Evolutionary conservation across 2,888 invertebrate species (phyloP), one percentile per base, ranked within the genome.

Genomic region (Baccha elongata): DNA sequence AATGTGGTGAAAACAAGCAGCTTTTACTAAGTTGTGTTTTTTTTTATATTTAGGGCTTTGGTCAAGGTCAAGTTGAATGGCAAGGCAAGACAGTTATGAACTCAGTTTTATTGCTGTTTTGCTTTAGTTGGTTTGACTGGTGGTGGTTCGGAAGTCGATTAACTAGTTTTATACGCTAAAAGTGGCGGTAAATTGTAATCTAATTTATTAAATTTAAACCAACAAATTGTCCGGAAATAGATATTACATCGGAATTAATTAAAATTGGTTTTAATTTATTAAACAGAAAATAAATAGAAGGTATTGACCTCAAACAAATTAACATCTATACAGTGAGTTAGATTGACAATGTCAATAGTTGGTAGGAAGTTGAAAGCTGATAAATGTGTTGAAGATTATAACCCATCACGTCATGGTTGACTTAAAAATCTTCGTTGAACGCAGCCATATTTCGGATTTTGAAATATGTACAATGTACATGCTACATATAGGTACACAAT

Each of bases 271-370:
- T 35, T 32, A 53, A 11, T 35, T n/a, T n/a, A 53, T 5, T 37
- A 21, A 23, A 23, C 17, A 1, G 4, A 35, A 29, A 11, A 26
- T 26, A 26, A 15, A 1, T 53, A 19, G 53, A 35, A 35, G 53
- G 21, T 53, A 53, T 81, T 86, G 86, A 86, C 78, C 86, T 83
- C 85, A 81, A 85, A 19, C 48, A 84, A 86, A 85, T 78, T 64
- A 58, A 78, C 62, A 52, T 42, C 72, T 81, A 55, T 53, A 65
- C 15, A 4, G n/a, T n/a, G n/a, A n/a, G n/a, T n/a, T n/a, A n/a
- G n/a, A n/a, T n/a, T n/a, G n/a, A n/a, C n/a, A n/a, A n/a, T n/a
- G n/a, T n/a, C n/a, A n/a, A n/a, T n/a, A n/a, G n/a, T n/a, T n/a
- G n/a, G n/a, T n/a, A n/a, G n/a, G n/a, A n/a, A n/a, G n/a, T n/a